Conservation (phyloP, 2,113 vertebrate genomes). For the Hydrolagus affinis region DNA sequence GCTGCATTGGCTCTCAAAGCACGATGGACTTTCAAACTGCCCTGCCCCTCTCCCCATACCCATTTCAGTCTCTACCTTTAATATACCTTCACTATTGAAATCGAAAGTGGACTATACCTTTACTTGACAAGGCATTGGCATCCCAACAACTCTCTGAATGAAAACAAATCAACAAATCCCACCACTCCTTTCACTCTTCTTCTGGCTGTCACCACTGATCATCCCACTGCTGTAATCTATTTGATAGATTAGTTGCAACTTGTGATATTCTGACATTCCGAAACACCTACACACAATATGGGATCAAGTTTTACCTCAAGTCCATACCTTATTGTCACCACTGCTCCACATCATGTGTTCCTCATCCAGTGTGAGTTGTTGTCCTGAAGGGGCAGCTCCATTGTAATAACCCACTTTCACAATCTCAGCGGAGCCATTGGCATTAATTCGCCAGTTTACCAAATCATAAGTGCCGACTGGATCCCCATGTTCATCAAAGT, state of each 20-base stretch:
- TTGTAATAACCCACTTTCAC: constrained; percentile 57
- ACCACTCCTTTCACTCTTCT: too few relatives aligned
- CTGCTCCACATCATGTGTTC: background rate
- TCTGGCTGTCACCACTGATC: background rate
- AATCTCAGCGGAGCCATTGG: constrained; percentile 47
- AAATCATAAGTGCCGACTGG: constrained; percentile 54
- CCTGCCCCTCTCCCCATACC: too few relatives aligned
- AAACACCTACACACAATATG: background rate
- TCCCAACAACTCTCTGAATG: too few relatives aligned
- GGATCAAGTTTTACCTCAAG: too few relatives aligned
- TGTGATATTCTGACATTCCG: background rate
- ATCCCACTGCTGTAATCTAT: background rate
- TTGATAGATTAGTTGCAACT: background rate
- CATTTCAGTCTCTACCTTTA: too few relatives aligned
- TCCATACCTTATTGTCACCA: constrained; percentile 25
- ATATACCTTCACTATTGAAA: too few relatives aligned
- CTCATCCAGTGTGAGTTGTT: background rate
- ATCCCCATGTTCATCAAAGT: constrained; percentile 42
- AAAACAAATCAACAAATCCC: background rate
- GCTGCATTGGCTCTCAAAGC: too few relatives aligned
- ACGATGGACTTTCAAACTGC: too few relatives aligned
- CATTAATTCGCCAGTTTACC: constrained; percentile 57
- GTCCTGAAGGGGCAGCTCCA: constrained; percentile 21
- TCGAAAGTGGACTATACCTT: too few relatives aligned
- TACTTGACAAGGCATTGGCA: too few relatives aligned